These are phyloP conservation scores for Heteronetta atricapilla DNA, from an alignment of 2,113 vertebrate genomes.

Conservation along the genomic window DNA sequence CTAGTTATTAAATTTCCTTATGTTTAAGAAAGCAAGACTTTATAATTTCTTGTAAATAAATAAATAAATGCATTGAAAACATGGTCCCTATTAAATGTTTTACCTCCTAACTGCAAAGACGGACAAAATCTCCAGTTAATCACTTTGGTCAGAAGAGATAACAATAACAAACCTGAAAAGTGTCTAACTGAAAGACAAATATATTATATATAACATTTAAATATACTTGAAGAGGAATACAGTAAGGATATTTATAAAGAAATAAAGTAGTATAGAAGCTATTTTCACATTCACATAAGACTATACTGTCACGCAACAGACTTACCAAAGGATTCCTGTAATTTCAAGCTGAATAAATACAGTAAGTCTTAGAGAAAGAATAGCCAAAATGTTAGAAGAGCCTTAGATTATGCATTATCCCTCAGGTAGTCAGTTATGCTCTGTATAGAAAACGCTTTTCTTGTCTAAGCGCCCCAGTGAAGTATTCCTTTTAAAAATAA, in stretches of 20 bases:
- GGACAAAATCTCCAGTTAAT: not conserved
- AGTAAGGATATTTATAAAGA: not conserved
- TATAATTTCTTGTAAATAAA: not conserved
- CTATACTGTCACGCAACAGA: not conserved
- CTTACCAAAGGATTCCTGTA: not conserved
- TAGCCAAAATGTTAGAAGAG: not conserved
- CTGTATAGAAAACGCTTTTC: not conserved
- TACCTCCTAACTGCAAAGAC: not conserved
- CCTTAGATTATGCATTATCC: not conserved
- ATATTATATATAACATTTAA: not conserved
- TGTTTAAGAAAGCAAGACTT: not conserved
- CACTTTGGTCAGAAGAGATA: not conserved
- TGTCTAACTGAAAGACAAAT: not conserved
- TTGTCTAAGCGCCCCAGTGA: not conserved
- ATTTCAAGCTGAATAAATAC: not conserved
- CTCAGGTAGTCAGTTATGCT: not conserved
- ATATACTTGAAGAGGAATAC: not conserved
- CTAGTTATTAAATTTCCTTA: not conserved
- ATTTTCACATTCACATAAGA: not conserved
- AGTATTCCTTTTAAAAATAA: not conserved
- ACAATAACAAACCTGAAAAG: not conserved
- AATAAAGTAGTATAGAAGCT: not conserved
- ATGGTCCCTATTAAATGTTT: not conserved
- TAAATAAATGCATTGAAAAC: not conserved
- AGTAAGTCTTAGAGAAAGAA: not conserved